Evolutionary conservation across 1,140 invertebrate genomes (phyloP).

Genomic region (Caenorhabditis remanei): DNA sequence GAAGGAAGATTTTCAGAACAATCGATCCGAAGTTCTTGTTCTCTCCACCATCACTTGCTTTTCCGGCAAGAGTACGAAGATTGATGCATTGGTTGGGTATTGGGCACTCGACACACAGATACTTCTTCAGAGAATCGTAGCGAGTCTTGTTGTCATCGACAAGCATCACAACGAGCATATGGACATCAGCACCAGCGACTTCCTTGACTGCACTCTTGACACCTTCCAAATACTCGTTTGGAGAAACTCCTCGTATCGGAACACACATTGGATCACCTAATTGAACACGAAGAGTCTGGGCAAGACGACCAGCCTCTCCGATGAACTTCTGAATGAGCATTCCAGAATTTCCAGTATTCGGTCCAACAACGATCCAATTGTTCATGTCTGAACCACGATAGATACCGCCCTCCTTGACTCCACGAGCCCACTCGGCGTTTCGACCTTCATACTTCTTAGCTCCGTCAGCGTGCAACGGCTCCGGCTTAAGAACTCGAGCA

Average conservation of each 20-base stretch:
- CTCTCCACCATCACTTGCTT: conserved; percentile 35
- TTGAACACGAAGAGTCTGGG: conserved; percentile 1
- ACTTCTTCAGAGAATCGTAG: conserved; percentile 63
- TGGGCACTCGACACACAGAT: conserved; percentile 54
- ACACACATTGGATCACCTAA: conserved; percentile 46
- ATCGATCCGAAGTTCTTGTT: conserved; percentile 64
- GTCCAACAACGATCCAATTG: conserved; percentile 62
- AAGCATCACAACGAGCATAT: conserved; percentile 63
- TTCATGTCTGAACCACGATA: conserved; percentile 50
- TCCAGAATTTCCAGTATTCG: no score
- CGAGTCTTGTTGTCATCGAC: conserved; percentile 64
- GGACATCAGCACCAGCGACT: conserved; percentile 43
- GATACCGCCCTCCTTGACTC: conserved; percentile 52
- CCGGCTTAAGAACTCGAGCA: background rate
- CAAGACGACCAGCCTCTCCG: conserved; percentile 27
- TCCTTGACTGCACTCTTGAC: conserved; percentile 40
- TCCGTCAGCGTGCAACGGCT: conserved; percentile 17
- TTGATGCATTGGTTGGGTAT: conserved; percentile 59
- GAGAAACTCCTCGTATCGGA: background rate
- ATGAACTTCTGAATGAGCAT: no score
- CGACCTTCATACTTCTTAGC: conserved; percentile 25
- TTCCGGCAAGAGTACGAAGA: conserved; percentile 57
- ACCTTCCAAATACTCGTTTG: conserved; percentile 39
- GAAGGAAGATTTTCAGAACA: conserved; percentile 63
- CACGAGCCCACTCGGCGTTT: conserved; percentile 63